Conservation (phyloP, 2,113 vertebrate genomes). For the Hippocampus comes region DNA sequence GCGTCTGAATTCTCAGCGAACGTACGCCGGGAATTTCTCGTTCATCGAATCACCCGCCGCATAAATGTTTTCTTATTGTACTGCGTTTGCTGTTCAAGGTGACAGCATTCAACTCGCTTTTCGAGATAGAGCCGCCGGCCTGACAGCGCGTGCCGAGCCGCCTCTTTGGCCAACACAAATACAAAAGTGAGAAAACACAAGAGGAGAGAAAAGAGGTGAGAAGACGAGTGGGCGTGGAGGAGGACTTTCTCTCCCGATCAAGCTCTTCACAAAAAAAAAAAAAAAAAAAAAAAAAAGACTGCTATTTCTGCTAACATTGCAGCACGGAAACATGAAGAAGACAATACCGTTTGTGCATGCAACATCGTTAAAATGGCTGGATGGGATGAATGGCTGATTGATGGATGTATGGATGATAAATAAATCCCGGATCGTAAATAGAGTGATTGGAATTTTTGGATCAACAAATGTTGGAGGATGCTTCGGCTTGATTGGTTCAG, state of each 20-base stretch:
- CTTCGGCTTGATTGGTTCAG: too few relatives aligned
- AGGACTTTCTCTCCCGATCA: not conserved
- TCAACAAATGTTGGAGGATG: too few relatives aligned
- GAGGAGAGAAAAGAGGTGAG: conserved; percentile 18
- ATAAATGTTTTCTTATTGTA: conserved; percentile 54
- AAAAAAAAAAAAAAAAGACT: not conserved
- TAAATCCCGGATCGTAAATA: not conserved
- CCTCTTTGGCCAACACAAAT: conserved; percentile 58
- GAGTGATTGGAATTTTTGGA: not conserved
- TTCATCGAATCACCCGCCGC: conserved; percentile 37
- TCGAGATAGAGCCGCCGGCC: conserved; percentile 66
- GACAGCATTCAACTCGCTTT: conserved; percentile 60
- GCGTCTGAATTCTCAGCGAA: conserved; percentile 32
- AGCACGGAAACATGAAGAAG: not conserved
- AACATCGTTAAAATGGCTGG: not conserved
- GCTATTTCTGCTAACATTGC: not conserved
- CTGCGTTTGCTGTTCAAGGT: conserved; percentile 51
- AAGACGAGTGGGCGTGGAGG: conserved; percentile 10
- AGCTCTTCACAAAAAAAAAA: not conserved
- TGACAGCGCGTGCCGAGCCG: conserved; percentile 62
- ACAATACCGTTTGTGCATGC: not conserved
- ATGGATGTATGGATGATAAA: not conserved
- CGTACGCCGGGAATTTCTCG: too few relatives aligned
- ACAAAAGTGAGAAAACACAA: conserved; percentile 40
- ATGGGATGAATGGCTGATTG: not conserved